A percentile compares a stretch with the other conserved stretches of the same genome.
Evolutionary conservation across 2,113 vertebrate genomes (phyloP).

Genomic region (Haliaeetus leucogaster): DNA sequence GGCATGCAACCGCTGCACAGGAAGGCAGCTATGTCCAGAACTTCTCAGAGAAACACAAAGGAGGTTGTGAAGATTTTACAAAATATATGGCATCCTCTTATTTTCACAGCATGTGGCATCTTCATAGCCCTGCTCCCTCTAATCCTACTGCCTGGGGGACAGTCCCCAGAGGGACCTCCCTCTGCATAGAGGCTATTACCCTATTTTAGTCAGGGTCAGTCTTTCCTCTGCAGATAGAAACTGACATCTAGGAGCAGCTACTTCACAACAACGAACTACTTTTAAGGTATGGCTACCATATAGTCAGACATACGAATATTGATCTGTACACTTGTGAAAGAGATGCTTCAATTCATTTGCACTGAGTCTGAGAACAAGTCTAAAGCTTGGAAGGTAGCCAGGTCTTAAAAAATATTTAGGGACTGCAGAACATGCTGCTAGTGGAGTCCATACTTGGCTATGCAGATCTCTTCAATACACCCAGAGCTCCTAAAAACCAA

Average conservation of each 20-base stretch:
- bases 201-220: background rate
- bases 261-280: background rate
- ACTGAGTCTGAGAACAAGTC: background rate
- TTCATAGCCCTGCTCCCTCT: background rate
- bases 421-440: background rate
- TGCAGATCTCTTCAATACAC: background rate
- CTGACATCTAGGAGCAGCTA: background rate
- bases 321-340: fast-evolving
- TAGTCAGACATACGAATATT: background rate
- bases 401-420: background rate
- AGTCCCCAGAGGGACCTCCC: background rate
- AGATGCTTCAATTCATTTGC: background rate
- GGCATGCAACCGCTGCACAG: background rate
- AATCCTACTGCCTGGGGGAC: background rate
- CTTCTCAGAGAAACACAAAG: background rate
- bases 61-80: background rate
- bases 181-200: background rate
- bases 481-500: background rate
- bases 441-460: background rate
- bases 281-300: background rate
- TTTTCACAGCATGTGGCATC: background rate
- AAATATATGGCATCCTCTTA: background rate
- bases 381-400: background rate
- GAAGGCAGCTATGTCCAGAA: background rate
- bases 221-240: background rate